Base-by-base conservation (phyloP, 1,140 invertebrate species). In the Dufourea novaeangliae region DNA sequence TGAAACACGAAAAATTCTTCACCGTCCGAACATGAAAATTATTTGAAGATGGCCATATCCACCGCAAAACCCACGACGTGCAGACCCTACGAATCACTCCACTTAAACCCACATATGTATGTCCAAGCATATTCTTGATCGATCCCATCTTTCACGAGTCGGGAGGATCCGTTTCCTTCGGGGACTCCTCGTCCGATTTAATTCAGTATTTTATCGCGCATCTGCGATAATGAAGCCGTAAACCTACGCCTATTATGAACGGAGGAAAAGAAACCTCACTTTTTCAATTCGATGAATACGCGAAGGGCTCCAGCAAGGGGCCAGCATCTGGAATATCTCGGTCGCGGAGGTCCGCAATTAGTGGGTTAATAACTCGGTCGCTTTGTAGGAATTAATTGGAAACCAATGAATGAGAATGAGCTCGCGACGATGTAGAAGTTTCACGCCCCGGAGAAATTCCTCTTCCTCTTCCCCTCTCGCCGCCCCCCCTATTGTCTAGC, bases 401-500 rank as follows among this genome's bases (percentile, higher is more conserved):
- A 91, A 90, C 86, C 88, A 90, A 91, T 91, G 89, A 90, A 90
- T 91, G 87, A 80, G 87, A 89, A 90, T 90, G 86, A 89, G 88
- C 87, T 88, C 83, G 88, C 86, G 82, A 78, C 81, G 84, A 86
- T 73, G 88, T 78, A 80, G 79, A 84, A 88, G 81, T 88, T 85
- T 77, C 84, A 72, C 68, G 63, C 70, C 56, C 76, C 73, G 68
- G 73, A 64, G 78, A 84, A 88, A 88, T 88, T 75, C 61, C 74
- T 82, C 77, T 46, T 25, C 8, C n/a, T 4, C 59, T n/a, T 12
- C 12, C 6, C 3, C 14, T 57, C 61, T 22, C 41, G 17, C 41
- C 7, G 7, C n/a, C 46, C 54, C n/a, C 14, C 4, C 76, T 72
- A 83, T 84, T 84, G 71, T 84, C 67, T 80, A 61, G 37, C 44